phyloP scores from a whole-genome alignment of 2,888 invertebrate species.

The Drosophila atroscutellata region DNA sequence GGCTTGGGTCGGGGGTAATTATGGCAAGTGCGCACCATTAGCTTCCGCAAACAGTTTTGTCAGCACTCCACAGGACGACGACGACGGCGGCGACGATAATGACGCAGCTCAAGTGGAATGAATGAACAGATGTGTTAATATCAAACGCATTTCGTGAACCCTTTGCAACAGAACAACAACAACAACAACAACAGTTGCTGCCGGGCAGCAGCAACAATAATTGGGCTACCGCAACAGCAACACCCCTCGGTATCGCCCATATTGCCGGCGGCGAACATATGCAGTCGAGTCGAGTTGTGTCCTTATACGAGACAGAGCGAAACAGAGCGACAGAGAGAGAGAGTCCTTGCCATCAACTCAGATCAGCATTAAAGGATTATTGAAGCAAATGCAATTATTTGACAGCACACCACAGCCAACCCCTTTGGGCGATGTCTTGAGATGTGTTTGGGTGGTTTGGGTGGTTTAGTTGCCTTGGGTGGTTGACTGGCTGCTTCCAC shows the following conservation, averaged over 20 bases:
- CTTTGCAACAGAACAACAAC: slow-evolving; percentile 68
- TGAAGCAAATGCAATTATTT: slow-evolving; percentile 85
- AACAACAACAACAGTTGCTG: slow-evolving; percentile 48
- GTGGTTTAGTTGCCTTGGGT: slow-evolving; percentile 1
- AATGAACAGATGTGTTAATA: slow-evolving; percentile 85
- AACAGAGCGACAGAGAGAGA: background rate
- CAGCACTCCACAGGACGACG: slow-evolving; percentile 30
- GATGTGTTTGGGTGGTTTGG: slow-evolving; percentile 27
- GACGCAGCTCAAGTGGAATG: slow-evolving; percentile 83
- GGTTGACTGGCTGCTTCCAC: slow-evolving; percentile 7
- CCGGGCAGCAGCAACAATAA: slow-evolving; percentile 61
- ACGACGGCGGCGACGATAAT: slow-evolving; percentile 37
- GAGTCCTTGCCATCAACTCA: slow-evolving; percentile 75
- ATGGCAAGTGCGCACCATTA: slow-evolving; percentile 81
- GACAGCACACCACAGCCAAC: slow-evolving; percentile 62
- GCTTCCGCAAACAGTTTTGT: slow-evolving; percentile 73
- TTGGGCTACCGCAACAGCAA: slow-evolving; percentile 75
- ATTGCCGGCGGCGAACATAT: slow-evolving; percentile 50
- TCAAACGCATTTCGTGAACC: slow-evolving; percentile 83
- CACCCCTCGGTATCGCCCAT: slow-evolving; percentile 60
- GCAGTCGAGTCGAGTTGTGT: slow-evolving; percentile 5
- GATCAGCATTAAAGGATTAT: slow-evolving; percentile 85
- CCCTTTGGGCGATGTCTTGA: slow-evolving; percentile 49
- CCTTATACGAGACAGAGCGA: background rate
- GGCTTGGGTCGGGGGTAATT: slow-evolving; percentile 67